Base-by-base conservation (phyloP, 2,113 vertebrate genomes). In the Dissostichus mawsoni region DNA sequence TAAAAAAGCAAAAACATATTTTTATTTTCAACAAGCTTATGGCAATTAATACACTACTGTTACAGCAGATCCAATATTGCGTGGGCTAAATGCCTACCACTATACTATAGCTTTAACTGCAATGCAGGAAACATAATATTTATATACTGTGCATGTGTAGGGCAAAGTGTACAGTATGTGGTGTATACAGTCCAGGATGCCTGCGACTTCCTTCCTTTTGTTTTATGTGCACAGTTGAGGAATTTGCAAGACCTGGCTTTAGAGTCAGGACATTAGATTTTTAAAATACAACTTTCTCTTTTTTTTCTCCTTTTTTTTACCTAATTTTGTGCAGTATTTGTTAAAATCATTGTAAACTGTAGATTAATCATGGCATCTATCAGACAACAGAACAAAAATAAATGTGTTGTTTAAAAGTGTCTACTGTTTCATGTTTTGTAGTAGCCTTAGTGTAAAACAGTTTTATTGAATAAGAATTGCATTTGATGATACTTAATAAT, bases 181-280 rank as follows among this genome's bases (percentile, higher is more conserved):
- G 45, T 8, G 17, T 17, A 45, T 67, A n/a, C 11, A 67, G 52
- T 44, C 4, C 68, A 47, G 69, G 69, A 82, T 16, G 55, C n/a
- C 18, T 16, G 14, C 33, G 20, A 79, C 58, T 79, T 79, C 72
- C 78, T 25, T 29, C 74, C 51, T 20, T 62, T 63, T 20, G 50
- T 76, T 78, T 65, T 50, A 71, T 33, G 20, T 67, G 18, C 36
- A 65, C 57, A 71, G 59, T 50, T 51, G 16, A 70, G 53, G 57
- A 65, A 86, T 71, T 44, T 77, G 33, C 50, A 8, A 55, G 20
- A 53, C 16, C 13, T 14, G 41, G 55, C 45, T 57, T 58, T 20
- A 2, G 20, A 69, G 10, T 58, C 74, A 83, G 87, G 76, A 87
- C 87, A 83, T 87, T 2, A 0, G 17, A 82, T 71, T 77, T 63